phyloP scores from a whole-genome alignment of 1,140 invertebrate species.

The Arctopsyche grandis region DNA sequence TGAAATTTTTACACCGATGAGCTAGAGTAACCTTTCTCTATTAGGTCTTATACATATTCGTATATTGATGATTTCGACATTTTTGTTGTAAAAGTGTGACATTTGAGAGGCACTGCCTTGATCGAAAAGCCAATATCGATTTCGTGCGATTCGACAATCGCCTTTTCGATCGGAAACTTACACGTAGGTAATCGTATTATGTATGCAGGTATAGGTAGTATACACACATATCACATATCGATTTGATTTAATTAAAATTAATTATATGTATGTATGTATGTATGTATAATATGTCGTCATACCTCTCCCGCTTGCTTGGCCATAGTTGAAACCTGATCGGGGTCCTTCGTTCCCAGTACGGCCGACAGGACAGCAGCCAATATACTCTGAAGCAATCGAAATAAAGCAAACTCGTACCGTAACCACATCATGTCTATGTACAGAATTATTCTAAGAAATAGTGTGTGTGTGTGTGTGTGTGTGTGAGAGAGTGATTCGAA shows the following conservation, averaged over 20 bases:
- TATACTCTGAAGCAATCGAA: slow-evolving; percentile 80
- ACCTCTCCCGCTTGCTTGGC: slow-evolving; percentile 94
- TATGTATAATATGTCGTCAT: slow-evolving; percentile 62
- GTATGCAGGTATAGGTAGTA: too few species aligned
- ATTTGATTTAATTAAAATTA: too few species aligned
- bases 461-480: background rate
- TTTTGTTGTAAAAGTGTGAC: background rate
- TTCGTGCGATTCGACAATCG: too few species aligned
- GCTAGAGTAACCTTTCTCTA: too few species aligned
- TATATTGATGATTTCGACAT: background rate
- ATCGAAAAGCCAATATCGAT: too few species aligned
- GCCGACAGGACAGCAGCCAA: slow-evolving; percentile 88
- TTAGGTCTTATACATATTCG: too few species aligned
- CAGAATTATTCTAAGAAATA: slow-evolving; percentile 19
- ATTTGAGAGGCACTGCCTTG: too few species aligned
- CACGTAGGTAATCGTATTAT: too few species aligned
- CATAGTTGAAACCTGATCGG: slow-evolving; percentile 88
- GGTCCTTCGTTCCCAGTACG: slow-evolving; percentile 88
- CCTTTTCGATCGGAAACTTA: too few species aligned
- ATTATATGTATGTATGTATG: too few species aligned
- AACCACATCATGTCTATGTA: slow-evolving; percentile 46
- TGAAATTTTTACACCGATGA: too few species aligned
- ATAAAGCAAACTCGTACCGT: slow-evolving; percentile 55
- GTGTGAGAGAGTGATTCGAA: background rate
- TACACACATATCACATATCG: background rate